phyloP scores from a whole-genome alignment of 2,113 vertebrate genomes.

The Engystomops pustulosus region DNA sequence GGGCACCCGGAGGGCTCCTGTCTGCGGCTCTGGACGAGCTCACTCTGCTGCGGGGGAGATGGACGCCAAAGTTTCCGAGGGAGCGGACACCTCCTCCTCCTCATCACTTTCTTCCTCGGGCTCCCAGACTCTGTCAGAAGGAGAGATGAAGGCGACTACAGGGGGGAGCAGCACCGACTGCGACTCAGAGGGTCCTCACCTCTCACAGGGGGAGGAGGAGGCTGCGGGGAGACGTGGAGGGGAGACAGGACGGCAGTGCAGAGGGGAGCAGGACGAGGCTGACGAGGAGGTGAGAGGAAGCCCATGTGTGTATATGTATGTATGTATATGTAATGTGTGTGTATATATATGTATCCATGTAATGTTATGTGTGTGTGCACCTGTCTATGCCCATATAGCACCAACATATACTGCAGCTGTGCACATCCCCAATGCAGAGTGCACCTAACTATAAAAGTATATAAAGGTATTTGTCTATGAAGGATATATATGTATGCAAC shows the following conservation, averaged over 20 bases:
- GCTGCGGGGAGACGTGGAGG: neutral
- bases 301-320: neutral
- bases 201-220: neutral
- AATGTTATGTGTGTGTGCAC: neutral
- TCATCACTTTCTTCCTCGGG: conserved; percentile 53
- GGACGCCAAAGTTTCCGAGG: conserved; percentile 48
- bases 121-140: conserved; percentile 51
- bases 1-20: too few species aligned
- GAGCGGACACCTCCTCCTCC: conserved; percentile 28
- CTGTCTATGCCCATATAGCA: neutral
- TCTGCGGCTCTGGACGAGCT: neutral
- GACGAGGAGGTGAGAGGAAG: conserved; percentile 47
- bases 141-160: conserved; percentile 14
- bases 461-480: too few species aligned
- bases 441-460: too few species aligned
- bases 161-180: conserved; percentile 53
- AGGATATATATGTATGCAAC: too few species aligned
- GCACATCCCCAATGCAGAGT: too few species aligned
- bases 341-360: neutral
- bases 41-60: neutral
- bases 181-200: conserved; percentile 33
- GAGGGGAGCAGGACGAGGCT: conserved; percentile 21
- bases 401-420: neutral
- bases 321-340: neutral
- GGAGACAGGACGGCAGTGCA: too few species aligned